These are phyloP conservation scores for Mantis religiosa DNA, from an alignment of 2,888 invertebrate genomes.

Conservation along the genomic window DNA sequence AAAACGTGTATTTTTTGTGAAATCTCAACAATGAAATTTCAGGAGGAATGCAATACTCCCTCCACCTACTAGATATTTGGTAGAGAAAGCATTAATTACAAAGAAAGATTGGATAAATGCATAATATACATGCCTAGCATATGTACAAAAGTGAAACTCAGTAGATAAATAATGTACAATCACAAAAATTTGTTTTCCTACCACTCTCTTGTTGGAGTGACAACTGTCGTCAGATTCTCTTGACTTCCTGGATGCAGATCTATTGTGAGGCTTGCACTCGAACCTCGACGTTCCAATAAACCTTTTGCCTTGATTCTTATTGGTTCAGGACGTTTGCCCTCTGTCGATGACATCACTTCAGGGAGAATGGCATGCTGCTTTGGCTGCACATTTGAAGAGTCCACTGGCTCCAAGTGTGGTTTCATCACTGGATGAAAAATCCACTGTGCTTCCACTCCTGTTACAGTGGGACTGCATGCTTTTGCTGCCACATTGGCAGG, in stretches of 20 bases:
- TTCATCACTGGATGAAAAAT: constrained; percentile 35
- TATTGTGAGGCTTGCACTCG: constrained; percentile 84
- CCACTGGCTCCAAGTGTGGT: constrained; percentile 20
- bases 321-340: constrained; percentile 45
- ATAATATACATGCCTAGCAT: too few species aligned
- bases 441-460: constrained; percentile 33
- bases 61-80: too few species aligned
- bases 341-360: constrained; percentile 25
- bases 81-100: too few species aligned
- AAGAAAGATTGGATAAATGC: too few species aligned
- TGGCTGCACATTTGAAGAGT: constrained; percentile 13
- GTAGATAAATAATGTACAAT: too few species aligned
- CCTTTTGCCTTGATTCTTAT: constrained; percentile 59
- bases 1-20: too few species aligned
- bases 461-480: neutral
- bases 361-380: constrained; percentile 17
- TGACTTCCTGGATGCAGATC: constrained; percentile 61
- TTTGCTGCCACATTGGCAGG: neutral
- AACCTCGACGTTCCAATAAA: constrained; percentile 78
- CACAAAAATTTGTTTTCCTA: constrained; percentile 32
- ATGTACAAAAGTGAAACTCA: too few species aligned
- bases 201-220: constrained; percentile 56
- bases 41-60: too few species aligned
- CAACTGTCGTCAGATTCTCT: constrained; percentile 47
- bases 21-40: too few species aligned